Percentiles rank a stretch among this genome's conserved stretches.
These are phyloP conservation scores for Flexamia atlantica DNA, from an alignment of 2,888 invertebrate species.

Conservation along the genomic window DNA sequence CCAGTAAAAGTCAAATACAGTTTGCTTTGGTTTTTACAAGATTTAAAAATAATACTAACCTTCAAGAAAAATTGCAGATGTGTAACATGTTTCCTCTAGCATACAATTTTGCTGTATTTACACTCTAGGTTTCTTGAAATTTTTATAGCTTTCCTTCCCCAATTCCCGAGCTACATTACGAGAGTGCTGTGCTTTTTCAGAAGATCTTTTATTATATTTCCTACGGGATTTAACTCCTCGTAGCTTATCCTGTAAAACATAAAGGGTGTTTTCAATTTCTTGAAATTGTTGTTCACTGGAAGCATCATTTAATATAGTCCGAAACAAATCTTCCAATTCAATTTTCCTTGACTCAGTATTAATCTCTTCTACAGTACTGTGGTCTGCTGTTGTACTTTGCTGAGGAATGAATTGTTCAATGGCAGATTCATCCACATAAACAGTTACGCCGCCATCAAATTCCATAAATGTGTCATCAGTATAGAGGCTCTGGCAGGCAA, in stretches of 20 bases:
- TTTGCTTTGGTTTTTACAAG: too few relatives aligned
- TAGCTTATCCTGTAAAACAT: background rate
- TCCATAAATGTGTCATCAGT: background rate
- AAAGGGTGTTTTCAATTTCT: background rate
- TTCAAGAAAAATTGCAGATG: background rate
- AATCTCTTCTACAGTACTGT: background rate
- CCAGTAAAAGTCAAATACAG: too few relatives aligned
- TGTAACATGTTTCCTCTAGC: background rate
- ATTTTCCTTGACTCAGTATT: background rate
- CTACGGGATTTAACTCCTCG: background rate
- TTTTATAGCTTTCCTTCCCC: background rate
- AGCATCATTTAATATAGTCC: background rate
- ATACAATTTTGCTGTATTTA: background rate
- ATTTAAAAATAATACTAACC: too few relatives aligned
- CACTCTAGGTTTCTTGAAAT: background rate
- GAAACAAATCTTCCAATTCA: background rate
- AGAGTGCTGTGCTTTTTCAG: background rate
- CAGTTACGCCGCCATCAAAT: background rate
- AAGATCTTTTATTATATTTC: background rate
- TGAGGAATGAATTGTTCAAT: background rate
- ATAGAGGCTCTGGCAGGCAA: background rate
- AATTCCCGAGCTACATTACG: background rate
- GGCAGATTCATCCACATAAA: background rate
- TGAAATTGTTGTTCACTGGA: background rate
- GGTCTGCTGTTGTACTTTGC: background rate